Evolutionary conservation across 2,113 vertebrate species (phyloP).

Genomic region (Acrocephalus arundinaceus): DNA sequence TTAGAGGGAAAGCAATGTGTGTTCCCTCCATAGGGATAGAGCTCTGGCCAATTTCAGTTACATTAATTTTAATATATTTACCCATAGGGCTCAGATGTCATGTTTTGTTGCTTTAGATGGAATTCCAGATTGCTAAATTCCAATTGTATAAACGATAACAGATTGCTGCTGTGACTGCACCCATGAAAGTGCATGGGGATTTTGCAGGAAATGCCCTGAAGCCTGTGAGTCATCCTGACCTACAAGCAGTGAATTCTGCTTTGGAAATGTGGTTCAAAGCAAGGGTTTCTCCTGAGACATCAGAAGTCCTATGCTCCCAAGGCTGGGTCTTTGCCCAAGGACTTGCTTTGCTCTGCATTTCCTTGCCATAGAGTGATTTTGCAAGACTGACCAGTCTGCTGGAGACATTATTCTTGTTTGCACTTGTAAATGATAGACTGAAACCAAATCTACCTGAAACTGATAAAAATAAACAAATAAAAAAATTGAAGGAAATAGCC

Average conservation of each 20-base stretch:
- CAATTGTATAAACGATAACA: conserved; percentile 52
- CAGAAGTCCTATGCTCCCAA: not conserved
- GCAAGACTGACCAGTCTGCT: not conserved
- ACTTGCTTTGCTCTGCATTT: conserved; percentile 28
- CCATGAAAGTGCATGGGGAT: not conserved
- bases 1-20: not conserved
- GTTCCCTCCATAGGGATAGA: not conserved
- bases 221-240: conserved; percentile 32
- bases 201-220: conserved; percentile 34
- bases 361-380: not conserved
- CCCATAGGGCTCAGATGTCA: conserved; percentile 32
- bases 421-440: not conserved
- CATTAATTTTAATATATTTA: conserved; percentile 33
- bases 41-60: conserved; percentile 30
- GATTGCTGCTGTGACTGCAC: conserved; percentile 49
- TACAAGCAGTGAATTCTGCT: conserved; percentile 21
- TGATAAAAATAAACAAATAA: conserved; percentile 6
- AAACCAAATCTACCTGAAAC: conserved; percentile 44
- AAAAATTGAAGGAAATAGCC: not conserved
- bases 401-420: not conserved
- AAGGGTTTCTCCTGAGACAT: not conserved
- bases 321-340: not conserved
- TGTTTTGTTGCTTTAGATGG: conserved; percentile 52
- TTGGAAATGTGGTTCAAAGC: conserved; percentile 30
- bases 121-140: conserved; percentile 55